These are phyloP conservation scores for Pseudomyrmex dendroicus DNA, from an alignment of 1,140 invertebrate species.

Conservation along the genomic window DNA sequence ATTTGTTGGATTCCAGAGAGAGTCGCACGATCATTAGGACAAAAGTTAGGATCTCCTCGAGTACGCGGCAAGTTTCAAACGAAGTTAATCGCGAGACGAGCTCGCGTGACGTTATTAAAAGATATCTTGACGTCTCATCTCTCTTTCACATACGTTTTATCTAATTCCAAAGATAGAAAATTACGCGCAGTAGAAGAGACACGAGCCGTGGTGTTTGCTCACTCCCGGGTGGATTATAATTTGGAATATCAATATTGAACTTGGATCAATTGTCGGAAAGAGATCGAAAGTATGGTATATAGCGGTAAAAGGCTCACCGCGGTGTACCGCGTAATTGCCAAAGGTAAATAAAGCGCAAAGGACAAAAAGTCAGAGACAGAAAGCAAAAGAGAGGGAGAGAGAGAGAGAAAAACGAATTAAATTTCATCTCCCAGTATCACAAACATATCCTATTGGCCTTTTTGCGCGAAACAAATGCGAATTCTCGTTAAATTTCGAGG, in stretches of 20 bases:
- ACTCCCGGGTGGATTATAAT: slow-evolving; percentile 7
- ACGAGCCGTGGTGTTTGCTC: not conserved
- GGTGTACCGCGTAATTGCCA: not conserved
- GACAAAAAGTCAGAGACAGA: not conserved
- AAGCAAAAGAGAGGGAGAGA: not conserved
- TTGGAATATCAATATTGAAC: slow-evolving; percentile 42
- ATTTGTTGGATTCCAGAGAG: no score
- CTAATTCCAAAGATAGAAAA: slow-evolving; percentile 31
- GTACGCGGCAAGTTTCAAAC: not conserved
- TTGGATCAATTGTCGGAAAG: slow-evolving; percentile 18
- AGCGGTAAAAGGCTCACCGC: not conserved
- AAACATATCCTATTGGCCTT: not conserved
- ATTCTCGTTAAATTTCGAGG: slow-evolving; percentile 10
- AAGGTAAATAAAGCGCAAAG: not conserved
- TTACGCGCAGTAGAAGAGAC: not conserved
- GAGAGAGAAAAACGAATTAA: not conserved
- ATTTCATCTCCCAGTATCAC: not conserved
- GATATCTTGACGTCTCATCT: not conserved
- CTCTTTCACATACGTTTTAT: slow-evolving; percentile 8
- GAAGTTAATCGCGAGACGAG: not conserved
- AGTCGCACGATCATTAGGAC: not conserved
- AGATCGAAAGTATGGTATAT: not conserved
- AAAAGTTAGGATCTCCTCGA: not conserved
- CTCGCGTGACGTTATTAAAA: slow-evolving; percentile 17
- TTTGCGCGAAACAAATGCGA: not conserved